These are phyloP conservation scores for Cinclus mexicanus DNA, from an alignment of 2,113 vertebrate species.

Conservation along the genomic window DNA sequence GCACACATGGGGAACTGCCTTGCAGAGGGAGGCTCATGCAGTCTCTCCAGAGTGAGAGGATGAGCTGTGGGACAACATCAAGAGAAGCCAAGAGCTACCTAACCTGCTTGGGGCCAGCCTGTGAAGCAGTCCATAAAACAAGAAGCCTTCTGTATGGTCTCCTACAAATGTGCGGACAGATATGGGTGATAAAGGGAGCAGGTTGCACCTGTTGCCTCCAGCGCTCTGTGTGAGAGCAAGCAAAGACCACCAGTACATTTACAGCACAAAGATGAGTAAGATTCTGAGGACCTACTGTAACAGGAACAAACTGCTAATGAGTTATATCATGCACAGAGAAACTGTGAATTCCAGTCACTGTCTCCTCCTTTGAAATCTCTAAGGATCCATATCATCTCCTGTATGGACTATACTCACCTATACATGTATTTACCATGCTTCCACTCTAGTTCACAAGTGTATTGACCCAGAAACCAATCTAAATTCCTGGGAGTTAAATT, in stretches of 20 bases:
- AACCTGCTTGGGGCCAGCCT: not conserved
- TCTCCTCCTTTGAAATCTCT: not conserved
- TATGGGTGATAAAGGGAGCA: fast-evolving
- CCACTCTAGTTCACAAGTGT: not conserved
- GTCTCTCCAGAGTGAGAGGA: not conserved
- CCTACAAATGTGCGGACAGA: not conserved
- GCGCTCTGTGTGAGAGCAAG: not conserved
- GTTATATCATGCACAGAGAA: not conserved
- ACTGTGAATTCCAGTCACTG: not conserved
- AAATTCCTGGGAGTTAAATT: not conserved
- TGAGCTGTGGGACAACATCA: not conserved
- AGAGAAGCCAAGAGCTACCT: not conserved
- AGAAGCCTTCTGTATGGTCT: not conserved
- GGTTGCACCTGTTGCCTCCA: not conserved
- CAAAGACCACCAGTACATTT: not conserved
- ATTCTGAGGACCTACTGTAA: not conserved
- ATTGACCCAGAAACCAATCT: not conserved
- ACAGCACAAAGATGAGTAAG: not conserved
- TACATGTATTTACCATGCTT: not conserved
- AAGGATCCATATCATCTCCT: not conserved
- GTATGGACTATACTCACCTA: not conserved
- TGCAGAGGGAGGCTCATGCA: fast-evolving
- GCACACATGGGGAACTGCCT: fast-evolving
- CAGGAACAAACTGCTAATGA: not conserved
- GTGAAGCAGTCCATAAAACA: not conserved